Evolutionary conservation across 2,888 invertebrate species (phyloP).

Genomic region (Ormyrus nitidulus): DNA sequence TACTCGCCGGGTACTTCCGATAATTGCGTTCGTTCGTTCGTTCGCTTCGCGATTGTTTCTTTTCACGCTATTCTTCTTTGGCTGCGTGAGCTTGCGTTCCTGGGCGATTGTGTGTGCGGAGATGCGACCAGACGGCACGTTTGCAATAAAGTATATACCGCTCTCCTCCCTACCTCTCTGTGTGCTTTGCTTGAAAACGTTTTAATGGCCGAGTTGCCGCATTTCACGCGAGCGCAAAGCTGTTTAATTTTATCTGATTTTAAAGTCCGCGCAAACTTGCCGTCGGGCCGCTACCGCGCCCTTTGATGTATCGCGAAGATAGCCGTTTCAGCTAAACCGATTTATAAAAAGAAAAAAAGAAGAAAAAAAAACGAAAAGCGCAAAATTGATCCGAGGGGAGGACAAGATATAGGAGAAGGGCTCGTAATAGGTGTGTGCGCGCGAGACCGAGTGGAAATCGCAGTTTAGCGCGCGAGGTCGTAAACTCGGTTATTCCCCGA

Average conservation of each 20-base stretch:
- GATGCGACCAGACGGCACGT: too few relatives aligned
- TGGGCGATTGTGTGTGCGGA: neutral
- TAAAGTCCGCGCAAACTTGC: too few relatives aligned
- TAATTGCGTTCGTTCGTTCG: conserved; percentile 50
- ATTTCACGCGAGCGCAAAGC: too few relatives aligned
- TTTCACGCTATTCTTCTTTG: conserved; percentile 37
- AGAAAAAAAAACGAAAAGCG: neutral
- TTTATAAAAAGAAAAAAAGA: neutral
- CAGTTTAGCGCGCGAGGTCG: conserved; percentile 62
- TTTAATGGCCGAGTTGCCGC: conserved; percentile 1
- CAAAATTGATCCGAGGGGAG: conserved; percentile 15
- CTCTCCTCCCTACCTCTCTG: neutral
- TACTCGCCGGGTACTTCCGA: conserved; percentile 42
- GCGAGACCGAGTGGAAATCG: conserved; percentile 52
- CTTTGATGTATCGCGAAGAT: too few relatives aligned
- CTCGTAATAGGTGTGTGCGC: conserved; percentile 14
- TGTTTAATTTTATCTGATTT: too few relatives aligned
- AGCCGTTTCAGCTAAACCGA: too few relatives aligned
- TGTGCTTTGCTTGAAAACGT: conserved; percentile 28
- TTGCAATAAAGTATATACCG: too few relatives aligned
- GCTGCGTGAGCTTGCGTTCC: neutral
- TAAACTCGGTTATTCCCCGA: conserved; percentile 63
- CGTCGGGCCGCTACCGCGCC: too few relatives aligned
- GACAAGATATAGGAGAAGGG: neutral
- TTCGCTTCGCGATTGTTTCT: conserved; percentile 47